Conservation (phyloP, 2,113 vertebrate genomes). For the Hirundichthys speculiger region DNA sequence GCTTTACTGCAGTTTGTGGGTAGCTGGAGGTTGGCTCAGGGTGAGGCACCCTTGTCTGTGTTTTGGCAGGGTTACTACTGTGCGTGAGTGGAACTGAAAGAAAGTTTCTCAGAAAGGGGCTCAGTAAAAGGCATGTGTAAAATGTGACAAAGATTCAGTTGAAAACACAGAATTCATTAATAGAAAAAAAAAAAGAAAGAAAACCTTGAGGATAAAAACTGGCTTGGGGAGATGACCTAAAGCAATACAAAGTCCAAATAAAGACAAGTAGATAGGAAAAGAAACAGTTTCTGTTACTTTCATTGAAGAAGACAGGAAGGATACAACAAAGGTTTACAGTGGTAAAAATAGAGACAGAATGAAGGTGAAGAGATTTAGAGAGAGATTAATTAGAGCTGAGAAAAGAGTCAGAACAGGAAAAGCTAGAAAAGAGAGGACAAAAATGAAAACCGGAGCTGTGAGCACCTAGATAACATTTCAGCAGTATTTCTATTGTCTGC, state of each 20-base stretch:
- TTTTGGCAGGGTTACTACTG: conserved; percentile 77
- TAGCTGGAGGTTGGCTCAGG: conserved; percentile 50
- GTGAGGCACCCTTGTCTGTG: conserved; percentile 64
- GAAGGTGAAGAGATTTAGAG: conserved; percentile 67
- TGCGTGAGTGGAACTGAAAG: conserved; percentile 78
- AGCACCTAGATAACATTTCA: conserved; percentile 11
- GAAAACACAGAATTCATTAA: conserved; percentile 23
- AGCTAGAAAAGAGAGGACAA: conserved; percentile 16
- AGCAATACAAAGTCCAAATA: not conserved
- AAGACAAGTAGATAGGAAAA: not conserved
- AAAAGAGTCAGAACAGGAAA: conserved; percentile 30
- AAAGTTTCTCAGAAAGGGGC: conserved; percentile 74
- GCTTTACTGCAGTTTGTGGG: conserved; percentile 30
- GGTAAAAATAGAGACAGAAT: conserved; percentile 68
- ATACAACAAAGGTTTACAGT: conserved; percentile 47
- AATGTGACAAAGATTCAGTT: conserved; percentile 65
- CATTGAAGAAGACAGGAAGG: conserved; percentile 7
- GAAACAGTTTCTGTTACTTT: not conserved
- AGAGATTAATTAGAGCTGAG: conserved; percentile 66
- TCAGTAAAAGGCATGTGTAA: conserved; percentile 77
- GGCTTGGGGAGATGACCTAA: conserved; percentile 1
- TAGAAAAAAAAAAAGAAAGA: not conserved
- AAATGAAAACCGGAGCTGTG: not conserved
- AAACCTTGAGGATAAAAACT: conserved; percentile 10
- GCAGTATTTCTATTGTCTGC: conserved; percentile 1